phyloP scores from a whole-genome alignment of 1,140 invertebrate genomes.

The Bemisia tabaci region DNA sequence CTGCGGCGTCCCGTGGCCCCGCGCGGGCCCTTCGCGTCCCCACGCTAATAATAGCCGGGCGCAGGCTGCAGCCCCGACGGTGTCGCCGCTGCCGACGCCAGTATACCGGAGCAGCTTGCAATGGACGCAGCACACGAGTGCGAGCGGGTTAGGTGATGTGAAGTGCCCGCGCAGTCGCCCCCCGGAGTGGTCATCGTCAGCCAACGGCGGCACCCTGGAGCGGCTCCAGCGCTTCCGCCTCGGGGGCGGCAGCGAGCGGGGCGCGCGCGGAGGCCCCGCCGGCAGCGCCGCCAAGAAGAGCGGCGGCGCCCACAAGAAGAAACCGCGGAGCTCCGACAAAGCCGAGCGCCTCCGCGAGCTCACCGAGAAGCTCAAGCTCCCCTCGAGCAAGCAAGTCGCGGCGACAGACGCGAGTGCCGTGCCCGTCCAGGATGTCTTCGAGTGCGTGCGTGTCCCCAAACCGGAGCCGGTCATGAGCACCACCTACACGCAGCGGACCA shows the following conservation, averaged over 20 bases:
- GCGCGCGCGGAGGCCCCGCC: constrained; percentile 24
- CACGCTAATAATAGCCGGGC: constrained; percentile 16
- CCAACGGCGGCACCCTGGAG: constrained; percentile 37
- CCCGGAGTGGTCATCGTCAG: constrained; percentile 7
- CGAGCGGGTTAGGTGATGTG: constrained; percentile 2
- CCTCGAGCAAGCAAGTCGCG: constrained; percentile 10
- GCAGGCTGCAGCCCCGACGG: constrained; percentile 9
- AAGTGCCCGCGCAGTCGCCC: constrained; percentile 5
- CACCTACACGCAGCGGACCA: constrained; percentile 41
- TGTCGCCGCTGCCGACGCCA: constrained; percentile 9
- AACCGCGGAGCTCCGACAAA: constrained; percentile 40
- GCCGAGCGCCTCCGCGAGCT: constrained; percentile 56
- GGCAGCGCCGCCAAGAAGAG: too few relatives aligned
- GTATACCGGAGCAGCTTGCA: constrained; percentile 18
- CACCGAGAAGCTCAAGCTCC: constrained; percentile 50
- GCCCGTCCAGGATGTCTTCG: constrained; percentile 27
- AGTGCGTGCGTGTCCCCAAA: constrained; percentile 32
- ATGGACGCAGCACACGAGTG: constrained; percentile 16
- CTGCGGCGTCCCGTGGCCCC: constrained; percentile 31
- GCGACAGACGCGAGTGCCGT: constrained; percentile 2
- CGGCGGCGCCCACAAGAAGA: constrained; percentile 24
- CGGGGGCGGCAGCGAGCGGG: constrained; percentile 27
- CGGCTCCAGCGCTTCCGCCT: constrained; percentile 59
- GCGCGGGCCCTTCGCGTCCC: constrained; percentile 28
- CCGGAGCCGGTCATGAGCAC: constrained; percentile 40